These are phyloP conservation scores for Vidua chalybeata DNA, from an alignment of 2,113 vertebrate genomes.

Conservation along the genomic window DNA sequence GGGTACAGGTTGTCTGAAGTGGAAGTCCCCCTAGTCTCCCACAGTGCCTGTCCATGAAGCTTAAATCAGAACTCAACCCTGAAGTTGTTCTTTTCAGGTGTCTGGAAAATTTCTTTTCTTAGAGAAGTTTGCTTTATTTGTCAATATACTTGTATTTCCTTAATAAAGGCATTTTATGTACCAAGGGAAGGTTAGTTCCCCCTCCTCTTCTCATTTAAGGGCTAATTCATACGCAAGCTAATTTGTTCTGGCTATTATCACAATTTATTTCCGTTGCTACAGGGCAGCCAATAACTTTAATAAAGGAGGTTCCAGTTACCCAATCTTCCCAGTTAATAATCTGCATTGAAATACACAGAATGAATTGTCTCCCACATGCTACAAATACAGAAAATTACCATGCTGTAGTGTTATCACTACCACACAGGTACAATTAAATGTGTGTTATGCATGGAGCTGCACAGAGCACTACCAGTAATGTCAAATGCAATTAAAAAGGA, in stretches of 20 bases:
- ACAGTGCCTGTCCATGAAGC: background rate
- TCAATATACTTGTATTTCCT: background rate
- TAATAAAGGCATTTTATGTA: slow-evolving; percentile 23
- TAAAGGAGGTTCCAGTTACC: slow-evolving; percentile 70
- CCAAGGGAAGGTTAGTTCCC: background rate
- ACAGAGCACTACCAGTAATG: slow-evolving; percentile 45
- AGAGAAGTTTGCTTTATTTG: background rate
- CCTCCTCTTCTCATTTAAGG: slow-evolving; percentile 43
- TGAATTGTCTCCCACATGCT: slow-evolving; percentile 54
- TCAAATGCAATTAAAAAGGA: slow-evolving; percentile 67
- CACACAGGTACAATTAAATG: slow-evolving; percentile 69
- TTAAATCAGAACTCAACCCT: background rate
- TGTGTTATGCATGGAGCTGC: slow-evolving; percentile 54
- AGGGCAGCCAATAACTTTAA: slow-evolving; percentile 72
- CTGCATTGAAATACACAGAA: slow-evolving; percentile 58
- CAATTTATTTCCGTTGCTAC: slow-evolving; percentile 67
- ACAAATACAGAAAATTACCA: slow-evolving; percentile 63
- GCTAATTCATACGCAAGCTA: slow-evolving; percentile 65
- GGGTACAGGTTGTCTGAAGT: background rate
- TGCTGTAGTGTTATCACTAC: slow-evolving; percentile 62
- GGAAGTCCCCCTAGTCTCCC: background rate
- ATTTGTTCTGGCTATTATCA: slow-evolving; percentile 75
- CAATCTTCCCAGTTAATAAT: slow-evolving; percentile 74
- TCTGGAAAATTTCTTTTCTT: background rate
- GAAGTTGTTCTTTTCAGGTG: background rate